These are phyloP conservation scores for Pseudochromis fuscus DNA, from an alignment of 2,797 vertebrate species.

Conservation along the genomic window DNA sequence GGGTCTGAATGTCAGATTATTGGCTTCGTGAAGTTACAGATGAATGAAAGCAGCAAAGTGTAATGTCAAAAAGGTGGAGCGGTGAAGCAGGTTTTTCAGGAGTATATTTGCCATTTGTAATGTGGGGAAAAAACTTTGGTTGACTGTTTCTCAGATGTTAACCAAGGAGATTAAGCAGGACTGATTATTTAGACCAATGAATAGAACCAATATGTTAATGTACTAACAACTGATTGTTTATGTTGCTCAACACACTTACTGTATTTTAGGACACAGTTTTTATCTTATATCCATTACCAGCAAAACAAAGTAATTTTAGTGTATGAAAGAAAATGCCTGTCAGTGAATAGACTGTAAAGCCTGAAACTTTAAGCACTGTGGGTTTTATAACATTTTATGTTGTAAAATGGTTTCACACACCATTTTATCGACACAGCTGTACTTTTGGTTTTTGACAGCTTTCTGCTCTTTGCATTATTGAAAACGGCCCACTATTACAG, in stretches of 20 bases:
- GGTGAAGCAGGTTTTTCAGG: too few species aligned
- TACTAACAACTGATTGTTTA: too few species aligned
- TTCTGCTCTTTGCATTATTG: slow-evolving; percentile 63
- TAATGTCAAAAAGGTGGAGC: background rate
- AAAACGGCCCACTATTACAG: slow-evolving; percentile 53
- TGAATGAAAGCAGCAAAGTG: background rate
- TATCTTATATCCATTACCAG: background rate
- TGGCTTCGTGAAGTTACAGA: background rate
- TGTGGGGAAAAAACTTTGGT: too few species aligned
- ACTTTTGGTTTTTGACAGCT: slow-evolving; percentile 46
- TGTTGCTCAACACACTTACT: background rate
- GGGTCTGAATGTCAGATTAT: background rate
- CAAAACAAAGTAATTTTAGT: background rate
- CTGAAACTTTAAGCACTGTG: slow-evolving; percentile 17
- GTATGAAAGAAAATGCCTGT: background rate
- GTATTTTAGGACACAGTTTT: slow-evolving; percentile 1
- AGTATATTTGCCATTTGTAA: too few species aligned
- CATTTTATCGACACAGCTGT: slow-evolving; percentile 45
- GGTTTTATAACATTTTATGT: slow-evolving; percentile 35
- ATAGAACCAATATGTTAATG: too few species aligned
- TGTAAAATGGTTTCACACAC: slow-evolving; percentile 40
- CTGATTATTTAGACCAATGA: too few species aligned
- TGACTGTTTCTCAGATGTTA: too few species aligned
- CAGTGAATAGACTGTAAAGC: slow-evolving; percentile 8
- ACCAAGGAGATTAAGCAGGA: too few species aligned